Base-by-base conservation (phyloP, 2,888 invertebrate species). In the Dicranocentrus wangi region DNA sequence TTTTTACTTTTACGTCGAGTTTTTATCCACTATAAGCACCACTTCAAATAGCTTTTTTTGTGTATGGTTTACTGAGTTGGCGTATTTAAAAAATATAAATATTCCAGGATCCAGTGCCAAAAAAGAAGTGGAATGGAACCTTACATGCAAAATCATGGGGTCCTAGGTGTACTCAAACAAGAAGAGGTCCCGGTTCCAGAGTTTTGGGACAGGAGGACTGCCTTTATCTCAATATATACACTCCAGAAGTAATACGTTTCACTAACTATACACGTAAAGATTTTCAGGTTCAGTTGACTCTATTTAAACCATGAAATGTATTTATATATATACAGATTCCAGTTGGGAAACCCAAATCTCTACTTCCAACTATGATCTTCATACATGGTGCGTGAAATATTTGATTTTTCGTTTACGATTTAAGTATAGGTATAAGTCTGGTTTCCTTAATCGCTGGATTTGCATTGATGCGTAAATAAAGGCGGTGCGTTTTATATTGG, bases 101-200 rank as follows among this genome's bases (percentile, higher is more conserved):
- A 32, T 15, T 32, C 0, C 28, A 84, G 84, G 43, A 81, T 19
- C 84, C 84, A 15, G 75, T 82, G 5, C 81, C 82, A 42, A 82
- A 79, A 32, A 47, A 55, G 47, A 75, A 78, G 51, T 84, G 84
- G 84, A 76, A 71, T 51, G 82, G 71, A 42, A 79, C 79, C 13
- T 25, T 78, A 3, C 58, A 73, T 15, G 82, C 84, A 2, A 73
- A 81, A 19, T 42, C 70, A 13, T 71, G 75, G 75, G 81, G 78
- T 7, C 68, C 81, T 3, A 69, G 70, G 0, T 84, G 84, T 43
- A 43, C 68, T 1, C 84, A 84, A 55, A 77, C 76, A n/a, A 65
- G 69, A 39, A 17, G 82, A 25, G 71, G 69, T 25, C 65, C 73
- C 0, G 39, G 71, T 1, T 13, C 76, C 10, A 25, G 71, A 2